Evolutionary conservation across 2,797 vertebrate species (phyloP), one percentile per base, ranked within the genome.

Genomic region (Garrulus glandarius): DNA sequence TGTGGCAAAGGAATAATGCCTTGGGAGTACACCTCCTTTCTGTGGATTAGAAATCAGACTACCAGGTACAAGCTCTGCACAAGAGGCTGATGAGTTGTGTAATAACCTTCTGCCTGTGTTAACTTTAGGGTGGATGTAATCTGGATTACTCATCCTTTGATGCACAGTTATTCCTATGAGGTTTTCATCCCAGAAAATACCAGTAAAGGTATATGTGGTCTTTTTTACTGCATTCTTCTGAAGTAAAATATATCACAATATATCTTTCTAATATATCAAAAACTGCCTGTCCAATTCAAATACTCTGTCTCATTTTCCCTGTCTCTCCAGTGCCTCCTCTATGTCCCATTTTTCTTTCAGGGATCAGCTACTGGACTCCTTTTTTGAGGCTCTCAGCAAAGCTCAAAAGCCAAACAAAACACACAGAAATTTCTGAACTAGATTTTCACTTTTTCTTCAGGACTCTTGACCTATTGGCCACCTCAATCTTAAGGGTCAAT

Each of bases 401-500:
- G 34, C 65, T 87, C 68, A 85, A 80, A 89, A 77, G 15, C 56
- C 68, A 91, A 85, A 89, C 16, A 87, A 87, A 60, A 77, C 26
- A 29, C 15, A 75, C 6, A 57, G 57, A 89, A 93, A 68, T 36
- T 14, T 78, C 78, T 68, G 87, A 92, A 87, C 19, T 75, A 53
- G 34, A 71, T 68, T 89, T 71, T 43, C 1, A n/a, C 46, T 75
- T 92, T 82, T 85, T 64, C 37, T 53, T 19, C 14, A 57, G 30
- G 22, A 65, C 10, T 80, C 46, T 53, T 87, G 79, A 78, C 72
- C 68, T 80, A 46, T 53, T 60, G 27, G 15, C 46, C 41, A 60
- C 65, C 56, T 74, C 43, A 68, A 5, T 65, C 79, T 82, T 60
- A 67, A 78, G 41, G 49, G 43, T 57, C 82, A 80, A 55, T n/a